Conservation (phyloP, 2,797 vertebrate genomes). For the Periophthalmus magnuspinnatus region DNA sequence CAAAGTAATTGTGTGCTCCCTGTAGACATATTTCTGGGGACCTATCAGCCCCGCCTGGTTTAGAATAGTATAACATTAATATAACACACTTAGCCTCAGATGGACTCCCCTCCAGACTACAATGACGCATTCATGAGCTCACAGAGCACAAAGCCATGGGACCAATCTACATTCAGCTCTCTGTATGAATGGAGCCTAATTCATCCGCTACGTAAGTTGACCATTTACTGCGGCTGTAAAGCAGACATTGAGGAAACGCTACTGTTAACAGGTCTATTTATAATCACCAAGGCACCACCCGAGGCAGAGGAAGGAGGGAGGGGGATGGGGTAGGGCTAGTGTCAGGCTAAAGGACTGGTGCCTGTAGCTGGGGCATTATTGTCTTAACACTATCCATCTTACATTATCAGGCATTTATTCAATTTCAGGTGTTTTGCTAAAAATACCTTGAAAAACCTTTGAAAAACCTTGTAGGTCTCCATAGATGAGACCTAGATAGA, state of each 20-base stretch:
- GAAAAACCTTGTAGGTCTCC: too few relatives aligned
- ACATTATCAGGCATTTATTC: not conserved
- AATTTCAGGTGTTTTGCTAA: not conserved
- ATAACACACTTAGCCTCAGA: constrained; percentile 27
- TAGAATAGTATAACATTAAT: constrained; percentile 1
- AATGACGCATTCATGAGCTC: constrained; percentile 34
- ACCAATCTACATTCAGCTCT: constrained; percentile 39
- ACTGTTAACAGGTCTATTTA: constrained; percentile 60
- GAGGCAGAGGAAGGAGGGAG: constrained; percentile 22
- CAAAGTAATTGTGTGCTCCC: constrained; percentile 9
- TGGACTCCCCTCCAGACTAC: constrained; percentile 30
- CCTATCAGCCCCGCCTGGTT: constrained; percentile 29
- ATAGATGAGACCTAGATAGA: too few relatives aligned
- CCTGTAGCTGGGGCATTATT: constrained; percentile 34
- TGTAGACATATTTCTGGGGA: constrained; percentile 24
- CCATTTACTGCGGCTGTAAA: constrained; percentile 38
- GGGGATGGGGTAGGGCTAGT: constrained; percentile 25
- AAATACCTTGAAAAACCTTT: too few relatives aligned
- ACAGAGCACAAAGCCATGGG: constrained; percentile 33
- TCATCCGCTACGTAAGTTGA: constrained; percentile 38
- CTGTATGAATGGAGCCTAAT: constrained; percentile 26
- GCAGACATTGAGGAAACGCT: constrained; percentile 45
- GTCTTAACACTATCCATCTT: not conserved
- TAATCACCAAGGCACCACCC: constrained; percentile 34
- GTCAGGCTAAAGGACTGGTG: constrained; percentile 20